Conservation (phyloP, 2,797 vertebrate species). For the Melanotaenia pygmaea region DNA sequence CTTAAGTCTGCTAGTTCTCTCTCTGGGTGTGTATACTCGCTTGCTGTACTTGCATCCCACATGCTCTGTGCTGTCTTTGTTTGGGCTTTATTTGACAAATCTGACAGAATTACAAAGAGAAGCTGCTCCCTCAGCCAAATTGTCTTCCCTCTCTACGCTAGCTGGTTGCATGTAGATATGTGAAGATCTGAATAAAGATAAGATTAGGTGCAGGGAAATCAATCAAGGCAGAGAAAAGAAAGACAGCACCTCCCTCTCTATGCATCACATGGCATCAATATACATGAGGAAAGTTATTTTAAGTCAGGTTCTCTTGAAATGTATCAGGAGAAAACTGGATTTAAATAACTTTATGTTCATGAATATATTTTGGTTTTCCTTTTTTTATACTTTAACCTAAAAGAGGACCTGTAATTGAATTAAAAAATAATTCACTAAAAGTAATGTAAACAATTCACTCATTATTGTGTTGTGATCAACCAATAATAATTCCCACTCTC, state of each 20-base stretch:
- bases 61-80: conserved; percentile 31
- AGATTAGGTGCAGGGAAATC: conserved; percentile 66
- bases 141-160: conserved; percentile 33
- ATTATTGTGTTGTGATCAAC: conserved; percentile 7
- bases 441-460: neutral
- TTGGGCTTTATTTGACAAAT: conserved; percentile 65
- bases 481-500: conserved; percentile 33
- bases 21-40: conserved; percentile 15
- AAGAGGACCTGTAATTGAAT: neutral
- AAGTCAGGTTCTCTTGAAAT: conserved; percentile 46
- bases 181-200: conserved; percentile 71
- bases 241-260: conserved; percentile 25
- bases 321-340: neutral
- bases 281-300: conserved; percentile 48
- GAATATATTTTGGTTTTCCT: neutral
- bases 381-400: neutral
- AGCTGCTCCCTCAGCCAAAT: conserved; percentile 49
- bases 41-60: conserved; percentile 36
- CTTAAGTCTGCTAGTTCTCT: conserved; percentile 22
- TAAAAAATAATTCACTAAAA: neutral
- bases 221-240: conserved; percentile 51
- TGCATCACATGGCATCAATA: conserved; percentile 46
- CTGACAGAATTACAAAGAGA: conserved; percentile 60
- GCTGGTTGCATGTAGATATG: conserved; percentile 59
- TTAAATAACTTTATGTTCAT: conserved; percentile 6